Evolutionary conservation across 2,888 invertebrate genomes (phyloP).

Genomic region (Epirrita christyi): DNA sequence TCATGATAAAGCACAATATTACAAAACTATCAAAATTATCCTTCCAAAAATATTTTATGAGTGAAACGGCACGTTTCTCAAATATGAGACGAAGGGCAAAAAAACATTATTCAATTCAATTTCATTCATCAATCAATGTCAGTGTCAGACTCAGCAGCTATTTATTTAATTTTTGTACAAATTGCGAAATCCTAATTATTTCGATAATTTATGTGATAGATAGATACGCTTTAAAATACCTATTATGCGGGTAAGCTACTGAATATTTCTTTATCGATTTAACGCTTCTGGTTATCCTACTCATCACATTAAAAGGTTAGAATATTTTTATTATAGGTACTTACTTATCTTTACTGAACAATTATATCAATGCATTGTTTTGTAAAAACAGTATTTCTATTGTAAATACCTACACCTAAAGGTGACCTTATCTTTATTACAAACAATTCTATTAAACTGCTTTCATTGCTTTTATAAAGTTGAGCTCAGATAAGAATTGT

Average conservation of each 20-base stretch:
- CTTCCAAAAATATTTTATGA: too few relatives aligned
- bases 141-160: too few relatives aligned
- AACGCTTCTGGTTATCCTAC: not conserved
- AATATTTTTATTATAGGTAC: not conserved
- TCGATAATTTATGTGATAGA: too few relatives aligned
- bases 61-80: too few relatives aligned
- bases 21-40: too few relatives aligned
- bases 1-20: too few relatives aligned
- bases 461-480: not conserved
- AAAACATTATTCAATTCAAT: too few relatives aligned
- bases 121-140: too few relatives aligned
- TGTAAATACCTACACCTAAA: not conserved
- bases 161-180: too few relatives aligned
- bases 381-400: not conserved
- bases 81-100: too few relatives aligned
- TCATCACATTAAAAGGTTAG: slow-evolving; percentile 4
- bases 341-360: not conserved
- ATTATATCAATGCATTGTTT: not conserved
- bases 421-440: not conserved
- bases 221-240: slow-evolving; percentile 43
- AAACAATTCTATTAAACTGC: not conserved
- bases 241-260: slow-evolving; percentile 38
- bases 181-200: not conserved
- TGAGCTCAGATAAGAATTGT: not conserved
- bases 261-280: slow-evolving; percentile 11